Evolutionary conservation across 2,888 invertebrate species (phyloP).

Genomic region (Xiphydria camelus): DNA sequence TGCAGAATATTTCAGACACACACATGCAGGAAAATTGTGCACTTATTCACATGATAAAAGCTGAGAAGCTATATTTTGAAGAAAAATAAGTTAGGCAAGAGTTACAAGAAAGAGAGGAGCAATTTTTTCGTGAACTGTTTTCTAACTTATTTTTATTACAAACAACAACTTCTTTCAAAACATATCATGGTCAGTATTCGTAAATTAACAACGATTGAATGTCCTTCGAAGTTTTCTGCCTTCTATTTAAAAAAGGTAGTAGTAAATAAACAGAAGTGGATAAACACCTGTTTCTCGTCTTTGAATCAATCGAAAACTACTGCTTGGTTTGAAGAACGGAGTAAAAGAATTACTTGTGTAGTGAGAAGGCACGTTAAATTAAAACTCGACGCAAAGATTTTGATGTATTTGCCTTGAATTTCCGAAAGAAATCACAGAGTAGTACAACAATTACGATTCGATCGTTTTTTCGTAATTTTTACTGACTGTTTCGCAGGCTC

Average conservation of each 20-base stretch:
- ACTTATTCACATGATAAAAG: slow-evolving; percentile 1
- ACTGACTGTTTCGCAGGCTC: no score
- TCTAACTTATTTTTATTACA: background rate
- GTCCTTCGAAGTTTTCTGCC: background rate
- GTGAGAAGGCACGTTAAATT: slow-evolving; percentile 8
- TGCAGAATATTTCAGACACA: slow-evolving; percentile 4
- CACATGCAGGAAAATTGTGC: background rate
- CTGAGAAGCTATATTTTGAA: background rate
- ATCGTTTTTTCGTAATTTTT: no score
- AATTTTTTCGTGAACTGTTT: background rate
- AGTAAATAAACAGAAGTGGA: slow-evolving; percentile 12
- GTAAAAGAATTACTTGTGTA: slow-evolving; percentile 12
- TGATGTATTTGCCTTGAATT: slow-evolving; percentile 3
- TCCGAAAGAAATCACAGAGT: slow-evolving; percentile 6
- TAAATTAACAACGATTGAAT: background rate
- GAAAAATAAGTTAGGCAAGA: background rate
- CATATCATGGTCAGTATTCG: slow-evolving; percentile 1
- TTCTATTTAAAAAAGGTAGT: background rate
- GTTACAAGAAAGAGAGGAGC: background rate
- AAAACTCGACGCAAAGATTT: slow-evolving; percentile 12
- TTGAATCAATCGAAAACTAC: slow-evolving; percentile 13
- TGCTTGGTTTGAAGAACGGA: no score
- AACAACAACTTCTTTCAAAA: background rate
- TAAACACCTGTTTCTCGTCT: slow-evolving; percentile 11
- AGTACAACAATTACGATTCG: background rate